Base-by-base conservation (phyloP, 1,140 invertebrate genomes). In the Prorops nasuta region DNA sequence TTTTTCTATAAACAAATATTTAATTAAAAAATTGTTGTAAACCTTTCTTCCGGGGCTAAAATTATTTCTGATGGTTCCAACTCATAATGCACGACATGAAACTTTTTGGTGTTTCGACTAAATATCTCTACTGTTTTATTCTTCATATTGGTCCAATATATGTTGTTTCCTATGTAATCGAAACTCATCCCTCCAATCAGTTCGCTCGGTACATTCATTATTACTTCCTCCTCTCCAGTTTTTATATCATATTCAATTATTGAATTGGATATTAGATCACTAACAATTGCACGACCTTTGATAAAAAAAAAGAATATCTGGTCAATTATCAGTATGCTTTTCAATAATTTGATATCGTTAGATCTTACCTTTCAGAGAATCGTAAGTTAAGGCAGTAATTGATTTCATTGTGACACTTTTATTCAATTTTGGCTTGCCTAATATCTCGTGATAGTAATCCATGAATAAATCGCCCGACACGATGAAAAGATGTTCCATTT, bases 41-140 rank as follows among this genome's bases (percentile, higher is more conserved):
- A 87, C 80, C 86, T 84, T 60, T 84, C 77, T 47, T 85, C 78
- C 17, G 87, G 83, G 42, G 85, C 67, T 0, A 90, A 51, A 14
- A 79, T 80, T 1, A 91, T 66, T 32, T 81, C 81, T 24, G 83
- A 66, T 1, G 87, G 86, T 58, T 85, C 80, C 70, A 76, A 17
- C 80, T 68, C 0, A 31, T 58, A 64, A 0, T 56, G 55, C 16
- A 90, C 51, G 3, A 83, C 46, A 1, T 81, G 83, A 7, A 79
- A 79, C 0, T 80, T 57, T 6, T 66, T 66, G 0, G 78, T 86
- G 19, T 69, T 74, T 14, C 89, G 39, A 49, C 66, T 82, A 10
- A 78, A 38, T 3, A 85, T 77, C 58, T 88, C 85, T 7, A 90
- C 71, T 1, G 80, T 79, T 6, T 72, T 72, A 14, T 77, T 72